Percentiles rank a stretch among this genome's conserved stretches.
These are phyloP conservation scores for Fabriciana adippe DNA, from an alignment of 2,888 invertebrate genomes.

Conservation along the genomic window DNA sequence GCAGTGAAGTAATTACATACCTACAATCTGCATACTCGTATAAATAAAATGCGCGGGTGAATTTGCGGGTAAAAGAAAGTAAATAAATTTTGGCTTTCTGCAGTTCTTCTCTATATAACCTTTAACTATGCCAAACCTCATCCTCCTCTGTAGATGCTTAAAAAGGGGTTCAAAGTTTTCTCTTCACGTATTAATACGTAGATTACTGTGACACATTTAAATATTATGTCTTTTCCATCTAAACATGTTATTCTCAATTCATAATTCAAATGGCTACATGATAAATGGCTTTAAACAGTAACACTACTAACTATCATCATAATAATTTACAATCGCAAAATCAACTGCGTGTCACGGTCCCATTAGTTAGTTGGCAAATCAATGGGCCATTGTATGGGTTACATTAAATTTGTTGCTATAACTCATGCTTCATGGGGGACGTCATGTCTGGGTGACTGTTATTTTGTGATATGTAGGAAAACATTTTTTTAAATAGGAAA, in stretches of 20 bases:
- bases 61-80: too few species aligned
- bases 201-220: constrained; percentile 1
- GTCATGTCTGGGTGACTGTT: background rate
- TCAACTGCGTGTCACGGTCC: constrained; percentile 50
- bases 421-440: constrained; percentile 49
- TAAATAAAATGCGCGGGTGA: too few species aligned
- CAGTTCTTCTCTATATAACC: too few species aligned
- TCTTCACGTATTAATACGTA: too few species aligned
- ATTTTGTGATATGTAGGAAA: background rate
- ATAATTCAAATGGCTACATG: background rate
- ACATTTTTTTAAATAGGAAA: background rate
- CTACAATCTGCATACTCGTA: too few species aligned
- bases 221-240: background rate
- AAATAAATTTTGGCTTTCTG: too few species aligned
- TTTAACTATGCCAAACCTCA: too few species aligned
- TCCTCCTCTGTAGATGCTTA: too few species aligned
- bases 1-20: too few species aligned
- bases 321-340: constrained; percentile 36
- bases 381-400: constrained; percentile 59
- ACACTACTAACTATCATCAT: constrained; percentile 3
- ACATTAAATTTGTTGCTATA: constrained; percentile 62
- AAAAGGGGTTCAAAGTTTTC: too few species aligned
- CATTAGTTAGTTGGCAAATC: constrained; percentile 63
- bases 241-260: background rate
- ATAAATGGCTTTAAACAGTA: background rate